Evolutionary conservation across 1,140 invertebrate species (phyloP).

Genomic region (Drosophila ficusphila): DNA sequence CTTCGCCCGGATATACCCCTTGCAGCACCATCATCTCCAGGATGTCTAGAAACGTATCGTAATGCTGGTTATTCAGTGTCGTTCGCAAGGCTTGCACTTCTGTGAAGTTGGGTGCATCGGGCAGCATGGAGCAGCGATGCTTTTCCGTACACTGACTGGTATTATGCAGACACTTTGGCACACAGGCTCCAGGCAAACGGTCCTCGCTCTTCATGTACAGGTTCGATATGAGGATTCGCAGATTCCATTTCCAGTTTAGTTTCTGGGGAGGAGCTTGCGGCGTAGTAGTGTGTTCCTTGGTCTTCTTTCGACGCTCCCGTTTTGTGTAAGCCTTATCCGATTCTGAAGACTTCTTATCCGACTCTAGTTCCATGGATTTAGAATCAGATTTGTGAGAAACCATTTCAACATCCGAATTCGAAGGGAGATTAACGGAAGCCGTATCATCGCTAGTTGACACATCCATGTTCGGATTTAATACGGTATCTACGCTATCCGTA

Average conservation of each 20-base stretch:
- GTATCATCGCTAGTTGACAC: neutral
- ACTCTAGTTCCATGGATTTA: neutral
- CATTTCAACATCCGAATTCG: constrained; percentile 17
- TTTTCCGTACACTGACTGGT: constrained; percentile 41
- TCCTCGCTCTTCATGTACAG: constrained; percentile 55
- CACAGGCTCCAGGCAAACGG: constrained; percentile 48
- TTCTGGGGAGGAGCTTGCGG: neutral
- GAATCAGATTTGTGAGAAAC: neutral
- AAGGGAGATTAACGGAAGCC: neutral
- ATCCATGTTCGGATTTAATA: neutral
- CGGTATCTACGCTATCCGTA: neutral
- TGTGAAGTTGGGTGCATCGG: constrained; percentile 53
- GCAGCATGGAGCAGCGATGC: constrained; percentile 55
- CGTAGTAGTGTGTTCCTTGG: constrained; percentile 1
- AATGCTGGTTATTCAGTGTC: constrained; percentile 53
- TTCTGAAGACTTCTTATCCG: no score
- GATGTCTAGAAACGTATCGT: constrained; percentile 64
- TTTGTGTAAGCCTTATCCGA: neutral
- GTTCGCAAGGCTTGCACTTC: constrained; percentile 38
- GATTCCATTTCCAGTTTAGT: constrained; percentile 43
- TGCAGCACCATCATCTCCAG: constrained; percentile 54
- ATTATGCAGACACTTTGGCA: constrained; percentile 62
- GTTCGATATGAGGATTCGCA: constrained; percentile 61
- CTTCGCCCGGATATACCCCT: constrained; percentile 55
- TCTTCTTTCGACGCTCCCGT: neutral